Conservation (phyloP, 2,113 vertebrate genomes). For the Lepisosteus oculatus region DNA sequence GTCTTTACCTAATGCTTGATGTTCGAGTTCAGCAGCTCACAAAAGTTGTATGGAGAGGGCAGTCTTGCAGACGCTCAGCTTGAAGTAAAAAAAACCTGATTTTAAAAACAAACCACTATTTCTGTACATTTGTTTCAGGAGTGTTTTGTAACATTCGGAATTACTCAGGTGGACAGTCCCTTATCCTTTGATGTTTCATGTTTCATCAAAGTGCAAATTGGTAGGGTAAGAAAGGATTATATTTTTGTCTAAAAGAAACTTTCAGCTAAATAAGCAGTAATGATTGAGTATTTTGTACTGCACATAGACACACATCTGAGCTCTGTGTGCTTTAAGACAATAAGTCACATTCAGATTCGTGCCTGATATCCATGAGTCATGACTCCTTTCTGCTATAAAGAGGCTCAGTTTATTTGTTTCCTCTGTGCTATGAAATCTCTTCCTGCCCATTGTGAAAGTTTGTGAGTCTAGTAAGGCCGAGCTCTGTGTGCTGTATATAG, state of each 20-base stretch:
- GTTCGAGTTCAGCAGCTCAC: not conserved
- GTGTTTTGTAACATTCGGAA: constrained; percentile 30
- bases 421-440: no score
- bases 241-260: constrained; percentile 77
- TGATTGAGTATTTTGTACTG: constrained; percentile 13
- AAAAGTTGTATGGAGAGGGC: not conserved
- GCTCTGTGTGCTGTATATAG: no score
- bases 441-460: no score
- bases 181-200: constrained; percentile 73
- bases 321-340: no score
- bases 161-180: constrained; percentile 65
- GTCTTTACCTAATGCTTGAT: no score
- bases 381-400: no score
- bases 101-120: constrained; percentile 40
- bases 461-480: no score
- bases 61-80: constrained; percentile 19
- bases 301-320: no score
- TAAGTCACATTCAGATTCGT: no score
- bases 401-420: no score
- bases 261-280: constrained; percentile 58
- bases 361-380: no score
- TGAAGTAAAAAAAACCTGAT: constrained; percentile 49
- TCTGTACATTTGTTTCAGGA: constrained; percentile 30
- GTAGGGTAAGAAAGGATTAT: constrained; percentile 65
- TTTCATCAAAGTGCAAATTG: constrained; percentile 73